Conservation (phyloP, 2,113 vertebrate genomes). For the Psittacus erithacus region DNA sequence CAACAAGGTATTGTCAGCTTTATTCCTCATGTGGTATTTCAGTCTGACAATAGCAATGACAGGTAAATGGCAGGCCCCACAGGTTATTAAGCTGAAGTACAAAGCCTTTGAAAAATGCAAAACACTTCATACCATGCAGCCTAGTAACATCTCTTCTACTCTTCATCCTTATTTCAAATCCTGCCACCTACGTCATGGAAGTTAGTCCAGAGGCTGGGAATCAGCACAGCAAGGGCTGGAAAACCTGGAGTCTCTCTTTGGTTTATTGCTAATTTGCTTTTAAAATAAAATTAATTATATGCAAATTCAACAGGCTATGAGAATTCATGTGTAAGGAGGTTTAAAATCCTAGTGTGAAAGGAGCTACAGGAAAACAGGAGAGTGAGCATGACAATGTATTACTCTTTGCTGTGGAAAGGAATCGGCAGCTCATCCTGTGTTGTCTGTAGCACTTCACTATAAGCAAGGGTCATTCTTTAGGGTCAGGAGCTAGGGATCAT, state of each 20-base stretch:
- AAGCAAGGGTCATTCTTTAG: neutral
- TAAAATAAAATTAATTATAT: neutral
- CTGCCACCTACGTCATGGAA: neutral
- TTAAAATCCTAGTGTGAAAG: neutral
- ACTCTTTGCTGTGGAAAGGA: neutral
- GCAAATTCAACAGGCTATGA: neutral
- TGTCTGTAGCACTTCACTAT: neutral
- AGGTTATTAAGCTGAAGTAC: neutral
- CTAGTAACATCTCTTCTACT: neutral
- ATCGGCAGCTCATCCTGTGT: neutral
- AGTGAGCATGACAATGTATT: neutral
- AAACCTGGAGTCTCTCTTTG: neutral
- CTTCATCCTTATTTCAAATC: neutral
- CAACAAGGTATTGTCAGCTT: neutral
- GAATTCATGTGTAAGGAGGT: neutral
- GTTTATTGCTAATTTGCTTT: neutral
- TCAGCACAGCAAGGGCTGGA: neutral
- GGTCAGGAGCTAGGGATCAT: neutral
- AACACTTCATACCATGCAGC: accelerated
- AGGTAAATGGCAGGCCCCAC: neutral
- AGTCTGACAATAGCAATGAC: neutral
- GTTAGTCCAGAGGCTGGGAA: neutral
- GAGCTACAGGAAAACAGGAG: neutral
- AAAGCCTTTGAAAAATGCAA: neutral
- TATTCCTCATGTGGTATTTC: neutral